A percentile compares a stretch with the other conserved stretches of the same genome.
phyloP scores from a whole-genome alignment of 37 sponge, comb jelly and placozoan species.

The Beroe ovata region DNA sequence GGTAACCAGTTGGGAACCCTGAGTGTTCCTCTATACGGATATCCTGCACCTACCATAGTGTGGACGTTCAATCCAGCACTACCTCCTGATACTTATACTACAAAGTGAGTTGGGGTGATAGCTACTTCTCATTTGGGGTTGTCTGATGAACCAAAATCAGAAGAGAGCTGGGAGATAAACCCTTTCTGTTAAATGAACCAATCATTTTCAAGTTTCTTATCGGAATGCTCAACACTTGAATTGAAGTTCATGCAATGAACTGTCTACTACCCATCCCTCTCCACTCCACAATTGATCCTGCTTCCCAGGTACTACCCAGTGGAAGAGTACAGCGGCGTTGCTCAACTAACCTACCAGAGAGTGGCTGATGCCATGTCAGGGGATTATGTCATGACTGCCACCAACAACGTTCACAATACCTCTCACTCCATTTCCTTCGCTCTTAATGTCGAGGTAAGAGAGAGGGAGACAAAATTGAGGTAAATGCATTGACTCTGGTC shows the following conservation, averaged over 20 bases:
- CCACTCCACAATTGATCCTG: too few relatives aligned
- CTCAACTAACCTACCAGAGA: background rate
- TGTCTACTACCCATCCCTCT: too few relatives aligned
- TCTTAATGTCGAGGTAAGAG: background rate
- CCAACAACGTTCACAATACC: conserved; percentile 20
- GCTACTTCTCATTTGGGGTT: too few relatives aligned
- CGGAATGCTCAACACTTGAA: too few relatives aligned
- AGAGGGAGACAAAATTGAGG: too few relatives aligned
- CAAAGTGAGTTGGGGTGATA: background rate
- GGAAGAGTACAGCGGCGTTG: conserved; percentile 23
- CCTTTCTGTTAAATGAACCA: too few relatives aligned
- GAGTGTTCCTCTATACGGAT: conserved; percentile 18
- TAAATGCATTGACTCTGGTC: too few relatives aligned
- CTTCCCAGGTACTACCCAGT: conserved; percentile 19
- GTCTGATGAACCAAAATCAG: too few relatives aligned
- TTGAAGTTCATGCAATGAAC: too few relatives aligned
- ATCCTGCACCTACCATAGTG: background rate
- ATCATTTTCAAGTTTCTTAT: too few relatives aligned
- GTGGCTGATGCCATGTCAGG: background rate
- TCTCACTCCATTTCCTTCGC: background rate
- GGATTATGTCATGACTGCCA: background rate
- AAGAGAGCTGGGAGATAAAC: too few relatives aligned
- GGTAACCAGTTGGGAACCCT: conserved; percentile 25
- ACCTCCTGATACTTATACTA: background rate
- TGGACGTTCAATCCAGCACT: background rate